Percentiles rank a stretch among this genome's conserved stretches.
Evolutionary conservation across 2,797 vertebrate species (phyloP).

Genomic region (Botia kubotai): DNA sequence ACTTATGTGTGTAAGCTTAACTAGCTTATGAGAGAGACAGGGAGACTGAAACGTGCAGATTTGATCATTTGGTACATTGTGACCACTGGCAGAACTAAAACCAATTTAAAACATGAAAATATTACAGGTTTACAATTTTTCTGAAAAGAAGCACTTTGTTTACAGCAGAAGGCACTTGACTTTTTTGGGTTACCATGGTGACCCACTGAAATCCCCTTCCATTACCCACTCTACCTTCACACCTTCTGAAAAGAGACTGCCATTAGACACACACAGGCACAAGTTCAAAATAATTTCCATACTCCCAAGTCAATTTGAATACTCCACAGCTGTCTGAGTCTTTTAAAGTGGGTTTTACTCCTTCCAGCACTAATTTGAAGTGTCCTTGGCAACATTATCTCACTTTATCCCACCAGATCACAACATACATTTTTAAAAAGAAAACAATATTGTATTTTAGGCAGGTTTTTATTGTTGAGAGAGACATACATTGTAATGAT

Average conservation of each 20-base stretch:
- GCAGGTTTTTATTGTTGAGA: conserved; percentile 65
- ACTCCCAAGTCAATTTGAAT: background rate
- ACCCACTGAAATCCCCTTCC: conserved; percentile 50
- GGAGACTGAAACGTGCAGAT: conserved; percentile 1
- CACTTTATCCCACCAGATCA: conserved; percentile 60
- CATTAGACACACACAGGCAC: too few species aligned
- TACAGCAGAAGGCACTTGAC: conserved; percentile 79
- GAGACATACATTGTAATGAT: conserved; percentile 73
- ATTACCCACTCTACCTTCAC: conserved; percentile 25
- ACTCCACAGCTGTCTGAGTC: background rate
- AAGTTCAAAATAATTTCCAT: too few species aligned
- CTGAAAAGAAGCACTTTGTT: conserved; percentile 82
- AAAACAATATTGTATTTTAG: conserved; percentile 58
- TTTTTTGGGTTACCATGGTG: conserved; percentile 62
- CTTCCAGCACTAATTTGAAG: conserved; percentile 67
- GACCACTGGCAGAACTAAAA: conserved; percentile 34
- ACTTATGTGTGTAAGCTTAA: conserved; percentile 8
- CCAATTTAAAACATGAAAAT: background rate
- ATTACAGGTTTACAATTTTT: conserved; percentile 66
- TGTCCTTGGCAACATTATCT: conserved; percentile 51
- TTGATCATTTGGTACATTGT: conserved; percentile 48
- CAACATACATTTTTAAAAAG: conserved; percentile 53
- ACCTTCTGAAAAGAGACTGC: conserved; percentile 28
- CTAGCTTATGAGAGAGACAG: background rate
- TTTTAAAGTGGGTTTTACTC: conserved; percentile 54